Evolutionary conservation across 2,888 invertebrate species (phyloP).

Genomic region (Caenorhabditis sp.): DNA sequence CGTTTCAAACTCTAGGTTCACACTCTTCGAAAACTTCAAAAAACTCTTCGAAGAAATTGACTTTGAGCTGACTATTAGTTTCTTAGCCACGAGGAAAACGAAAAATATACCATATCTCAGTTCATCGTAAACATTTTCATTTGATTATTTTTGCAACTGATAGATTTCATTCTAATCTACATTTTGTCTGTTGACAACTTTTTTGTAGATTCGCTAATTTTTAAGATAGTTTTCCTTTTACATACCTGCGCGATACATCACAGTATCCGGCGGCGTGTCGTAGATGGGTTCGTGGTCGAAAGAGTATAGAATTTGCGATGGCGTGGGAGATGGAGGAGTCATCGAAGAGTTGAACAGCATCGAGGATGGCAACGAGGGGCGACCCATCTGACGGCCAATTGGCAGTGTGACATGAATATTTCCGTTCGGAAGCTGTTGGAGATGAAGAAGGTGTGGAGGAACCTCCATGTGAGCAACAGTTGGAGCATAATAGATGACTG

Average conservation of each 20-base stretch:
- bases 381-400: slow-evolving; percentile 70
- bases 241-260: slow-evolving; percentile 41
- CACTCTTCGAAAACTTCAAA: no score
- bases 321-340: slow-evolving; percentile 73
- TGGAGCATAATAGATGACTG: slow-evolving; percentile 74
- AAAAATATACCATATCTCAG: no score
- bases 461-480: slow-evolving; percentile 75
- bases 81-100: no score
- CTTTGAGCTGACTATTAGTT: no score
- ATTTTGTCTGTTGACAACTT: no score
- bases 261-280: slow-evolving; percentile 76
- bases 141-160: no score
- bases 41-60: no score
- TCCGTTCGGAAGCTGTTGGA: slow-evolving; percentile 79
- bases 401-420: slow-evolving; percentile 80
- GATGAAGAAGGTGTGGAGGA: slow-evolving; percentile 76
- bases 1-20: no score
- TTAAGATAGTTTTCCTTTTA: not conserved
- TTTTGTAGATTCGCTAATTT: no score
- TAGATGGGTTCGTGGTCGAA: slow-evolving; percentile 81
- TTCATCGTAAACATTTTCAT: no score
- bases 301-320: slow-evolving; percentile 77
- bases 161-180: no score
- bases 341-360: slow-evolving; percentile 64
- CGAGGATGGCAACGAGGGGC: slow-evolving; percentile 67